A percentile compares a stretch with the other conserved stretches of the same genome.
Conservation (phyloP, 2,888 invertebrate species). For the Pecten maximus region DNA sequence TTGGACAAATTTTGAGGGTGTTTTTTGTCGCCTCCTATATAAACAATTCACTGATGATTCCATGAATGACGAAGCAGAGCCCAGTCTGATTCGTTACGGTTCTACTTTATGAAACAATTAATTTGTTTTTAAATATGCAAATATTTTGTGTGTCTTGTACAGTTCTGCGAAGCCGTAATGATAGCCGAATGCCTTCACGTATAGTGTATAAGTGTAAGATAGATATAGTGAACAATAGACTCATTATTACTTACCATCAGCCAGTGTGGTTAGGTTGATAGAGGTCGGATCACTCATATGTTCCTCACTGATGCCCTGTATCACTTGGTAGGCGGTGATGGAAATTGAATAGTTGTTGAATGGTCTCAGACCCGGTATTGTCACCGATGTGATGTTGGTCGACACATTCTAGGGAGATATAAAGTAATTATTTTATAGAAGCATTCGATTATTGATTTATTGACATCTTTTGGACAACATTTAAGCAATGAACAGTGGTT, state of each 20-base stretch:
- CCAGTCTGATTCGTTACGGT: too few relatives aligned
- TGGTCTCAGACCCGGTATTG: background rate
- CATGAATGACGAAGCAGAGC: too few relatives aligned
- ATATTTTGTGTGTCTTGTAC: too few relatives aligned
- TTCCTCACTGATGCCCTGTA: background rate
- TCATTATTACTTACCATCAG: background rate
- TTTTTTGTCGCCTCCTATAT: too few relatives aligned
- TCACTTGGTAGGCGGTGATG: background rate
- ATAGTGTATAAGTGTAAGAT: background rate
- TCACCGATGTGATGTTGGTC: background rate
- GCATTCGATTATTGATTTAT: background rate
- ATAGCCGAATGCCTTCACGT: background rate
- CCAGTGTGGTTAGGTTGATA: background rate
- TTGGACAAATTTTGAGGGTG: too few relatives aligned
- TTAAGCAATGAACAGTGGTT: too few relatives aligned
- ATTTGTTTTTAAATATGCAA: too few relatives aligned
- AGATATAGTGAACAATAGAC: too few relatives aligned
- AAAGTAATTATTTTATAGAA: background rate
- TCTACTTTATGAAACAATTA: too few relatives aligned
- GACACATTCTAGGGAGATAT: background rate
- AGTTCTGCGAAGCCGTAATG: background rate
- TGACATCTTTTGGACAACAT: too few relatives aligned
- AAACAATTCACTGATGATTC: too few relatives aligned
- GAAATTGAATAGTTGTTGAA: background rate
- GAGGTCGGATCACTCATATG: background rate